These are phyloP conservation scores for Caranx ignobilis DNA, from an alignment of 2,113 vertebrate species.

Conservation along the genomic window DNA sequence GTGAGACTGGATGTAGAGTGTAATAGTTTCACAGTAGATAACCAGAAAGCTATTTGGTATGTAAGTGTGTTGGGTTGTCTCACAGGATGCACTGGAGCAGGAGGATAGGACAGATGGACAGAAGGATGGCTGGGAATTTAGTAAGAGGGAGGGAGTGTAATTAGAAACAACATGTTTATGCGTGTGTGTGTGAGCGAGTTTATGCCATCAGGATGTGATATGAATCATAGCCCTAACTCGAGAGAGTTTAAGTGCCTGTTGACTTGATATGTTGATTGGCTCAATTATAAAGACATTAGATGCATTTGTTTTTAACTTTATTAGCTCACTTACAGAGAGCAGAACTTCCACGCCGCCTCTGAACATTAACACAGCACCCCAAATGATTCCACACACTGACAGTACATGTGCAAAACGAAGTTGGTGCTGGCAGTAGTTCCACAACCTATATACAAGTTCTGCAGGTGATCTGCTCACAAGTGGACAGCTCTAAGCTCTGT, in stretches of 20 bases:
- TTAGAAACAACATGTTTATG: conserved; percentile 2
- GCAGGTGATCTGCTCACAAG: too few species aligned
- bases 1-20: not conserved
- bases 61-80: not conserved
- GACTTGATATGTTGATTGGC: conserved; percentile 35
- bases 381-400: not conserved
- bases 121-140: conserved; percentile 16
- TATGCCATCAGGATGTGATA: not conserved
- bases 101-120: conserved; percentile 46
- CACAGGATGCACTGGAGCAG: not conserved
- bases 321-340: not conserved
- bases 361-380: not conserved
- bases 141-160: not conserved
- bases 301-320: not conserved
- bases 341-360: not conserved
- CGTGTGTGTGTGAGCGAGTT: conserved; percentile 8
- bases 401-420: not conserved
- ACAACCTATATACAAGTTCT: not conserved
- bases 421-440: not conserved
- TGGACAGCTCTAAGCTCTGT: too few species aligned
- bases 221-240: conserved; percentile 21
- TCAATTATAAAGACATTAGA: conserved; percentile 18
- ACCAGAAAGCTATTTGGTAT: conserved; percentile 4
- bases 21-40: not conserved
- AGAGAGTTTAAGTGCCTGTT: conserved; percentile 45